These are phyloP conservation scores for Austrolebias charrua DNA, from an alignment of 2,797 vertebrate genomes.

Conservation along the genomic window DNA sequence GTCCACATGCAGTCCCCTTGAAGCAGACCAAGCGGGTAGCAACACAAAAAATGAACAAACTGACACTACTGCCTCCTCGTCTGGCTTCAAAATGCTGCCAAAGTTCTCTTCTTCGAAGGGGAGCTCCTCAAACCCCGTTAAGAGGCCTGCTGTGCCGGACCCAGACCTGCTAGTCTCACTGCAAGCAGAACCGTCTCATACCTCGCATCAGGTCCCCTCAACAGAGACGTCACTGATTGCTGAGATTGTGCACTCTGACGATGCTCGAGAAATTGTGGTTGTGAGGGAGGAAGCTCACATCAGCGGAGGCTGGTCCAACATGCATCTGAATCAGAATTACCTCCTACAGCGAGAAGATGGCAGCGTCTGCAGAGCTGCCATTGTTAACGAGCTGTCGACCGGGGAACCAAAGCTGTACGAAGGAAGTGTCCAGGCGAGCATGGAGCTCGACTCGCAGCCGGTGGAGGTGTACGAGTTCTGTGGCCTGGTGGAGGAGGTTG, in stretches of 20 bases:
- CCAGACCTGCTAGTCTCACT: slow-evolving; percentile 53
- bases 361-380: slow-evolving; percentile 68
- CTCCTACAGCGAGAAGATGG: slow-evolving; percentile 72
- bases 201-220: slow-evolving; percentile 43
- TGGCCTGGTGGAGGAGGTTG: slow-evolving; percentile 73
- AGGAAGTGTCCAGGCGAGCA: slow-evolving; percentile 48
- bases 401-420: slow-evolving; percentile 72
- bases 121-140: slow-evolving; percentile 41
- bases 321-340: slow-evolving; percentile 71
- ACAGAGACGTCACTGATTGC: slow-evolving; percentile 59
- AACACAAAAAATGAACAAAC: slow-evolving; percentile 38
- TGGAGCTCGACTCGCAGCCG: slow-evolving; percentile 60
- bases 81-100: slow-evolving; percentile 36
- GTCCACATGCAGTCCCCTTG: slow-evolving; percentile 25
- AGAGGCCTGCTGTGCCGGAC: slow-evolving; percentile 36
- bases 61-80: slow-evolving; percentile 28
- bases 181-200: slow-evolving; percentile 52
- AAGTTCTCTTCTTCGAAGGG: slow-evolving; percentile 48
- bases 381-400: slow-evolving; percentile 64
- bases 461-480: slow-evolving; percentile 75
- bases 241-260: slow-evolving; percentile 56
- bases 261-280: slow-evolving; percentile 61
- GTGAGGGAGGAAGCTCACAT: slow-evolving; percentile 65
- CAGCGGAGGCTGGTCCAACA: slow-evolving; percentile 57
- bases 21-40: slow-evolving; percentile 38